phyloP scores from a whole-genome alignment of 2,797 vertebrate genomes.

The Platyrinchus mystaceus region DNA sequence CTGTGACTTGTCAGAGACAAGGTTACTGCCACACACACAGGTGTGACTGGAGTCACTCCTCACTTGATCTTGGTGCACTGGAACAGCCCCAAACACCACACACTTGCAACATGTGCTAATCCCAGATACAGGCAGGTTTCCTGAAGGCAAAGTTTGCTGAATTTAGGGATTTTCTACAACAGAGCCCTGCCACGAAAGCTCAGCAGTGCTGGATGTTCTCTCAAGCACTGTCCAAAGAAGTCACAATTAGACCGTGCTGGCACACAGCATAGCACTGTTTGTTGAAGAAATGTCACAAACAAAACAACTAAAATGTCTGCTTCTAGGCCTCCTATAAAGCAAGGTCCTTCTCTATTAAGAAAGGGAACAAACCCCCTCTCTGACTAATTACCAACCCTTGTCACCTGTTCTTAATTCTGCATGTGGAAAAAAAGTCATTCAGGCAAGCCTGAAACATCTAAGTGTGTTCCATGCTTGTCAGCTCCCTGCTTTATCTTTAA shows the following conservation, averaged over 20 bases:
- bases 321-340: background rate
- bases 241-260: background rate
- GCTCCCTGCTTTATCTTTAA: background rate
- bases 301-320: background rate
- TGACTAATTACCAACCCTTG: background rate
- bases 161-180: background rate
- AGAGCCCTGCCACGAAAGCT: background rate
- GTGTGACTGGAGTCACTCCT: background rate
- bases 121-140: rapidly evolving
- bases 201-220: background rate
- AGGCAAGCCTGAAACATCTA: background rate
- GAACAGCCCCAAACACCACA: background rate
- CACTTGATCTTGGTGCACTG: too few species aligned
- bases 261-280: background rate
- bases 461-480: background rate
- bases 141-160: background rate
- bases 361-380: background rate
- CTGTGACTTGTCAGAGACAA: too few species aligned
- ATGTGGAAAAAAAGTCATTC: background rate
- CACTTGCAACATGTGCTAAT: rapidly evolving
- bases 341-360: background rate
- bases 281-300: background rate
- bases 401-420: background rate
- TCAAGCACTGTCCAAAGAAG: background rate
- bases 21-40: background rate